Percentiles rank a stretch among this genome's conserved stretches.
phyloP scores from a whole-genome alignment of 2,888 invertebrate species.

The Mesoligia furuncula region DNA sequence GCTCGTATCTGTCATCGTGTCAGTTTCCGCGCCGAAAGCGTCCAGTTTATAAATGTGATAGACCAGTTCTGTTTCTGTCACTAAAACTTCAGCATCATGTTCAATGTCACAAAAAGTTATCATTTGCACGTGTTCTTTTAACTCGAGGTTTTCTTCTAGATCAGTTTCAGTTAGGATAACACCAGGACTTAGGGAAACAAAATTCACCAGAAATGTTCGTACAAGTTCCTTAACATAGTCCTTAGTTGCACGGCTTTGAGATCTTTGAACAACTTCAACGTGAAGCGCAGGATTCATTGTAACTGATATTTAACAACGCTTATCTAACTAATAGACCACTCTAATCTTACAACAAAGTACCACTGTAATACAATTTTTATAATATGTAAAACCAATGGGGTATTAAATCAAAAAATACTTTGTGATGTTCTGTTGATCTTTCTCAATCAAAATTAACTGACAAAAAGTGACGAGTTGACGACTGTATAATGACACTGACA shows the following conservation, averaged over 20 bases:
- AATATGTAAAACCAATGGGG: background rate
- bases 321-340: background rate
- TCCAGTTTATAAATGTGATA: slow-evolving; percentile 82
- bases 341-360: slow-evolving; percentile 1
- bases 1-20: slow-evolving; percentile 84
- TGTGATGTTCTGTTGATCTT: too few relatives aligned
- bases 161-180: slow-evolving; percentile 71
- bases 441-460: too few relatives aligned
- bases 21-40: slow-evolving; percentile 79
- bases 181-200: slow-evolving; percentile 78
- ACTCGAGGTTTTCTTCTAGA: slow-evolving; percentile 74
- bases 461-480: too few relatives aligned
- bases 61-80: slow-evolving; percentile 72
- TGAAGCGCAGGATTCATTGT: slow-evolving; percentile 79
- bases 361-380: background rate
- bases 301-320: slow-evolving; percentile 4
- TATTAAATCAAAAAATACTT: too few relatives aligned
- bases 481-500: too few relatives aligned
- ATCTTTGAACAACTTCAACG: slow-evolving; percentile 84
- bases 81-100: slow-evolving; percentile 74
- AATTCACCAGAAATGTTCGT: slow-evolving; percentile 76
- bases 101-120: slow-evolving; percentile 83
- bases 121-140: slow-evolving; percentile 79
- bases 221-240: slow-evolving; percentile 78
- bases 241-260: slow-evolving; percentile 76